phyloP scores from a whole-genome alignment of 2,797 vertebrate species.

The Paramormyrops hopkinsi region DNA sequence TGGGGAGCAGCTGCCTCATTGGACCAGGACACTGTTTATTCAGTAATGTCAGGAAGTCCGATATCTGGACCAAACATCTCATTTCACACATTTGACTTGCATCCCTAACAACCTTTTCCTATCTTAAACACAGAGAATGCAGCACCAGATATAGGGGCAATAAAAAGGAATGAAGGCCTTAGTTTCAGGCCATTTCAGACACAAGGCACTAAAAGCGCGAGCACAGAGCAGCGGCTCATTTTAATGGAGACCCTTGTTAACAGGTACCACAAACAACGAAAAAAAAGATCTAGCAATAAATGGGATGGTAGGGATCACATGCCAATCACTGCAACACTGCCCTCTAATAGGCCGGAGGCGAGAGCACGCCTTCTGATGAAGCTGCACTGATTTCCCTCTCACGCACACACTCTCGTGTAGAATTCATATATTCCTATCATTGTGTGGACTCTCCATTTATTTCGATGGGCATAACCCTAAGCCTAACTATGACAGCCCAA shows the following conservation, averaged over 20 bases:
- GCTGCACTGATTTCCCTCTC: not conserved
- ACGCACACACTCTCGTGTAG: not conserved
- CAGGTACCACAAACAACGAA: not conserved
- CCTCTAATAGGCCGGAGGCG: not conserved
- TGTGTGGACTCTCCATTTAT: not conserved
- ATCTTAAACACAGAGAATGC: not conserved
- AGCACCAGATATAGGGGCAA: not conserved
- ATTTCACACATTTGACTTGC: constrained; percentile 48
- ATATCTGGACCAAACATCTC: constrained; percentile 47
- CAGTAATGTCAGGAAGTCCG: constrained; percentile 30
- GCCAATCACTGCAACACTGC: not conserved
- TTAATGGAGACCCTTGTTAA: not conserved
- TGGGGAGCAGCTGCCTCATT: constrained; percentile 48
- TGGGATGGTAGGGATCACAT: not conserved
- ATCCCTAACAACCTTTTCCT: constrained; percentile 31
- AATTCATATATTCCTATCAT: not conserved
- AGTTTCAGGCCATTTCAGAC: not conserved
- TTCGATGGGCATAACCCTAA: not conserved
- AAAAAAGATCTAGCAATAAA: not conserved
- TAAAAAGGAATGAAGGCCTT: not conserved
- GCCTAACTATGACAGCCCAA: not conserved
- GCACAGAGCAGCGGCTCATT: not conserved
- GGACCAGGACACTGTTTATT: constrained; percentile 43
- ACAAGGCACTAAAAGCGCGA: not conserved
- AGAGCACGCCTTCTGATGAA: not conserved